Conservation (phyloP, 2,888 invertebrate genomes). For the Drosophila leonis region DNA sequence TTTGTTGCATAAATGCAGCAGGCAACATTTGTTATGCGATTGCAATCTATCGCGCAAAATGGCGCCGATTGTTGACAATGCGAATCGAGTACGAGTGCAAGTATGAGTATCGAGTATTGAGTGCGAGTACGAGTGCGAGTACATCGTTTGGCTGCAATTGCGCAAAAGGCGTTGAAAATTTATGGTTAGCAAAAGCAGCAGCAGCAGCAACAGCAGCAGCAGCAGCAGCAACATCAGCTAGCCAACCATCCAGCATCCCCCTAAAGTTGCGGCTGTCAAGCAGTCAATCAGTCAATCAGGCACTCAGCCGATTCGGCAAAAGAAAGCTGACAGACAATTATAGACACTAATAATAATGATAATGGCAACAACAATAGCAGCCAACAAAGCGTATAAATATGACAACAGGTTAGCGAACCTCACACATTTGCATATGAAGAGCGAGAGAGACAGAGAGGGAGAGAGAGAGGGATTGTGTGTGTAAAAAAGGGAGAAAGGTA, state of each 20-base stretch:
- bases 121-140: conserved; percentile 12
- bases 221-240: conserved; percentile 8
- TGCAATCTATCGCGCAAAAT: conserved; percentile 74
- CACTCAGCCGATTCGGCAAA: conserved; percentile 61
- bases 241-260: conserved; percentile 25
- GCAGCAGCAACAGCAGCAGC: conserved; percentile 5
- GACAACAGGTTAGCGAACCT: conserved; percentile 80
- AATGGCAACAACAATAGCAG: conserved; percentile 38
- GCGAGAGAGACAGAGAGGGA: conserved; percentile 4
- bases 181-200: conserved; percentile 43
- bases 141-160: conserved; percentile 46
- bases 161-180: conserved; percentile 63
- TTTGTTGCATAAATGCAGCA: conserved; percentile 77
- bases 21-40: conserved; percentile 78
- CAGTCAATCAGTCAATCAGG: conserved; percentile 56
- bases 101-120: conserved; percentile 11
- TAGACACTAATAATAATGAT: conserved; percentile 67
- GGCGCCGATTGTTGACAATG: conserved; percentile 74
- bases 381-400: conserved; percentile 70
- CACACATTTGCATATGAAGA: conserved; percentile 61
- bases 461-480: conserved; percentile 3
- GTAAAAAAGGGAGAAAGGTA: conserved; percentile 21
- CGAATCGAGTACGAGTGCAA: conserved; percentile 40
- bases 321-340: conserved; percentile 76
- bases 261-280: conserved; percentile 33